Percentiles rank a stretch among this genome's conserved stretches.
Conservation (phyloP, 2,888 invertebrate species). For the Isotomurus palustris region DNA sequence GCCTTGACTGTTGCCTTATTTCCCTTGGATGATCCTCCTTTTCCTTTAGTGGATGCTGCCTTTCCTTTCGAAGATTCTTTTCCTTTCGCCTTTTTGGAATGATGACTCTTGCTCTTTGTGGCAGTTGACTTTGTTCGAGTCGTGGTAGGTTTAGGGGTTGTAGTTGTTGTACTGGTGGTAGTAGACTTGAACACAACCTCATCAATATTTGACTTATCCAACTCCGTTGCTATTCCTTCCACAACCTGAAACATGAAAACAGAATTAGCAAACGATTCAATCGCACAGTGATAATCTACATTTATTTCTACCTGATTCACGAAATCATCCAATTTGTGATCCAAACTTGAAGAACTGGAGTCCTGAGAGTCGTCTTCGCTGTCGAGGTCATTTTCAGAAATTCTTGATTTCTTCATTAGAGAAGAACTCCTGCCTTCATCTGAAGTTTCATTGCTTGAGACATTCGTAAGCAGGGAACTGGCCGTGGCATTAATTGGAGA, state of each 20-base stretch:
- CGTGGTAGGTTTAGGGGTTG: not conserved
- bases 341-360: constrained; percentile 15
- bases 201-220: constrained; percentile 28
- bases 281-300: not conserved
- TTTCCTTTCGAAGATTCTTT: not conserved
- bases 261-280: not conserved
- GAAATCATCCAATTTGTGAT: constrained; percentile 27
- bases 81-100: constrained; percentile 7
- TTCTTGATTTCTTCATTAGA: not conserved
- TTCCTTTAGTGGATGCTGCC: not conserved
- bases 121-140: not conserved
- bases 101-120: not conserved
- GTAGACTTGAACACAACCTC: constrained; percentile 16
- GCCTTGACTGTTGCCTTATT: not conserved
- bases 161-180: not conserved
- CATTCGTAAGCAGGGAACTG: too few relatives aligned
- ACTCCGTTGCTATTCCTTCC: constrained; percentile 27
- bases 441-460: too few relatives aligned
- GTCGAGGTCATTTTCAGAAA: not conserved
- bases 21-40: not conserved
- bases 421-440: not conserved
- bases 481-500: too few relatives aligned
- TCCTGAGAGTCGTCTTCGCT: not conserved
- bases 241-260: constrained; percentile 17
- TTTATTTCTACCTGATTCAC: constrained; percentile 21